A percentile compares a stretch with the other conserved stretches of the same genome.
These are phyloP conservation scores for Agrypnia vestita DNA, from an alignment of 1,140 invertebrate genomes.

Conservation along the genomic window DNA sequence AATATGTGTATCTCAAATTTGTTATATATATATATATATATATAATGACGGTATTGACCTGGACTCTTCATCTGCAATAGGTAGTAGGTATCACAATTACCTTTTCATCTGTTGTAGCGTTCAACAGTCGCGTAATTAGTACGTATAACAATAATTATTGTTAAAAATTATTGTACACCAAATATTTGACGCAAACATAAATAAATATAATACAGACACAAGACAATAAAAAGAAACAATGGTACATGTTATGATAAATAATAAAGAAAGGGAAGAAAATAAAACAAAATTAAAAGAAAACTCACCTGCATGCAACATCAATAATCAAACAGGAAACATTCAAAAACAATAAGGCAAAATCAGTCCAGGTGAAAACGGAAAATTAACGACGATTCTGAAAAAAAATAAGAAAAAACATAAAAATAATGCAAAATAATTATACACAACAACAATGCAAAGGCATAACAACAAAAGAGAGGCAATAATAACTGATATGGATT, in stretches of 20 bases:
- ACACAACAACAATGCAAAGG: not conserved
- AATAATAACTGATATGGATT: no score
- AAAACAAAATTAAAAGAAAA: not conserved
- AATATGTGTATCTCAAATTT: no score
- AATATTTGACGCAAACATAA: not conserved
- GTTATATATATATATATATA: no score
- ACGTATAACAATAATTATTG: not conserved
- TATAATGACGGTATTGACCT: no score
- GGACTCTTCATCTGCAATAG: no score
- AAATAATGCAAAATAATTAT: conserved; percentile 4
- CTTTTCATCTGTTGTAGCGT: no score
- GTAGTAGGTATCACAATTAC: no score
- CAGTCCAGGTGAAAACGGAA: conserved; percentile 33
- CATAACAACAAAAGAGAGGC: no score
- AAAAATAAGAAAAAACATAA: conserved; percentile 42
- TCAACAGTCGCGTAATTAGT: not conserved
- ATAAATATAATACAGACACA: not conserved
- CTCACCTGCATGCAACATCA: conserved; percentile 37
- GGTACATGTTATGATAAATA: not conserved
- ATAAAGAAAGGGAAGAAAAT: not conserved
- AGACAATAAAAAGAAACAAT: not conserved
- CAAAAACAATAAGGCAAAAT: conserved; percentile 32
- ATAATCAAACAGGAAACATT: conserved; percentile 18
- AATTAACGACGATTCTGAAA: conserved; percentile 41
- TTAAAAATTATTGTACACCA: not conserved